Percentiles rank a stretch among this genome's conserved stretches.
Evolutionary conservation across 2,888 invertebrate species (phyloP).

Genomic region (Dysmachus trigonus): DNA sequence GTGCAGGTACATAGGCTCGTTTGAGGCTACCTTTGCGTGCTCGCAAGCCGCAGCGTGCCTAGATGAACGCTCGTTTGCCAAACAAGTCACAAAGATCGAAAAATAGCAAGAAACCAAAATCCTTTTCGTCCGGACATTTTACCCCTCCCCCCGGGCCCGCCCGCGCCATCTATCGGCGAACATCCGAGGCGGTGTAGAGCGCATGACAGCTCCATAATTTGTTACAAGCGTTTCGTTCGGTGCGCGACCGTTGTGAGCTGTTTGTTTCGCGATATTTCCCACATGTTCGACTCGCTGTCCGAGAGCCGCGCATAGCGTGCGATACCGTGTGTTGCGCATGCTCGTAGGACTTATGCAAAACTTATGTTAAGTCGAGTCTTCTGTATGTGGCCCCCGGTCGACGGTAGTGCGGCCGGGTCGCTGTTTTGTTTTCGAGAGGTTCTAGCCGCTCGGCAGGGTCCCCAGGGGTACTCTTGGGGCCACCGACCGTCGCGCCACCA

Average conservation of each 20-base stretch:
- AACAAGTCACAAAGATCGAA: slow-evolving; percentile 43
- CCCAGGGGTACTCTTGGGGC: neutral
- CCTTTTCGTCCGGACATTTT: slow-evolving; percentile 27
- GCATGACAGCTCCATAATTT: slow-evolving; percentile 51
- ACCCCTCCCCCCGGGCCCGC: neutral
- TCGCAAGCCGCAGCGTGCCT: neutral
- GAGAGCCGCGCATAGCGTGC: slow-evolving; percentile 43
- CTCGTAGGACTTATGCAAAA: slow-evolving; percentile 48
- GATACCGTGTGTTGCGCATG: slow-evolving; percentile 47
- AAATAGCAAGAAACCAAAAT: neutral
- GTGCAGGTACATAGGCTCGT: no score
- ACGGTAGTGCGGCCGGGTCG: neutral
- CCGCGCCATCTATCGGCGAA: neutral
- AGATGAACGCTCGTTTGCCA: slow-evolving; percentile 46
- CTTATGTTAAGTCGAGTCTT: slow-evolving; percentile 42
- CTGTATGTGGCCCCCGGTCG: slow-evolving; percentile 16
- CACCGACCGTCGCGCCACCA: no score
- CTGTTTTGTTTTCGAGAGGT: neutral
- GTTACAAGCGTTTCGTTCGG: slow-evolving; percentile 46
- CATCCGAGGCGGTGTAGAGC: slow-evolving; percentile 34
- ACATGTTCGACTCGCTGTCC: slow-evolving; percentile 30
- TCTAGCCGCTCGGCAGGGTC: neutral
- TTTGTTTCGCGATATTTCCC: slow-evolving; percentile 43
- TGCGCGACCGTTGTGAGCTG: slow-evolving; percentile 22
- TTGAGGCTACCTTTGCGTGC: slow-evolving; percentile 39